Evolutionary conservation across 2,113 vertebrate species (phyloP), one percentile per base, ranked within the genome.

Genomic region (Petrocephalus zakoni): DNA sequence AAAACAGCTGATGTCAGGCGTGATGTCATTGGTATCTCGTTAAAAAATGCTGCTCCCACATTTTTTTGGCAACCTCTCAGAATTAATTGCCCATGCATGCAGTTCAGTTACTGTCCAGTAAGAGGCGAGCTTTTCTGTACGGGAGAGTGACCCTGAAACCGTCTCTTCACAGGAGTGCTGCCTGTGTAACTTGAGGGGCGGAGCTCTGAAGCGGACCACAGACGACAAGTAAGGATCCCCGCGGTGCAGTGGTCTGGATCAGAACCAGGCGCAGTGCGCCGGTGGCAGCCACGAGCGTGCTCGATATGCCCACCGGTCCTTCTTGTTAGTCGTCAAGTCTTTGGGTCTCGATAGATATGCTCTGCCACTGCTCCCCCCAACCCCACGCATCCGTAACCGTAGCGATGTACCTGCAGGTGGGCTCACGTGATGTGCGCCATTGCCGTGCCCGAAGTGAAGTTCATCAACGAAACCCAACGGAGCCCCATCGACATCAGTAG

Each of bases 171-270:
- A 99, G 98, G 97, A 98, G 90, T 99, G 98, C 93, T 98, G 97
- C 94, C 96, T 99, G 17, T 99, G 98, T 95, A 99, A 97, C 95
- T 95, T 99, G 92, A 95, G 98, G 95, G 98, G 98, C 61, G 98
- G 98, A 87, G 98, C 98, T 19, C 95, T 99, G 89, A 99, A 99
- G 93, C 94, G 96, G 95, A 99, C 98, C 82, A 96, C 96, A 88
- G 96, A 98, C 83, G 94, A 97, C 91, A 97, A 96, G 98, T 98
- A 96, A 97, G 95, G 84, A 6, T 52, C 52, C 37, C 25, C 68
- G 15, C 15, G 2, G 85, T 2, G 53, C 49, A 4, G 52, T 13
- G 47, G 1, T 89, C 56, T 22, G 75, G 34, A 81, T 19, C 17
- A 22, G 29, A 22, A 6, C 42, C 37, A 2, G 1, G 17, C 19